phyloP scores from a whole-genome alignment of 2,113 vertebrate genomes.

The Rhipidura dahli region DNA sequence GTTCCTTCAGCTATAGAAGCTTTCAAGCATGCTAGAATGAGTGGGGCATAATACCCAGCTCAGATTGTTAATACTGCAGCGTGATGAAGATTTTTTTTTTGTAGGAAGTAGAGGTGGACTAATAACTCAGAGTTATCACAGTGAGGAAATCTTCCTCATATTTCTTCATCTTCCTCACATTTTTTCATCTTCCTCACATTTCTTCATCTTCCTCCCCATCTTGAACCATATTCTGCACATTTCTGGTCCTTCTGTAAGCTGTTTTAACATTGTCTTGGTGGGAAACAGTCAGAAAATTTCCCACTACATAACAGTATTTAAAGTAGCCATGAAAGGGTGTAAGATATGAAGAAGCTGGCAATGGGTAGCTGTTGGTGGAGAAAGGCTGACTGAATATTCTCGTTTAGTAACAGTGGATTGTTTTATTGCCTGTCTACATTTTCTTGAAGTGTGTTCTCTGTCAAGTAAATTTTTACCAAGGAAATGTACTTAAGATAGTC shows the following conservation, averaged over 20 bases:
- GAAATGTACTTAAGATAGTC: background rate
- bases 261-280: background rate
- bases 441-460: background rate
- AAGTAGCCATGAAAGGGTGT: background rate
- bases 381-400: background rate
- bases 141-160: background rate
- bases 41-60: background rate
- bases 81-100: background rate
- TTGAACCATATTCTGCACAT: background rate
- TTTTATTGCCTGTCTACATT: background rate
- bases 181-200: background rate
- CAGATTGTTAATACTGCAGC: background rate
- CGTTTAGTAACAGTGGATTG: fast-evolving
- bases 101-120: background rate
- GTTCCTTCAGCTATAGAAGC: background rate
- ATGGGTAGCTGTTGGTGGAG: background rate
- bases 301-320: background rate
- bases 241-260: background rate
- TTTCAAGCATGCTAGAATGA: background rate
- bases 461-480: background rate
- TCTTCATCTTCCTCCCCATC: background rate
- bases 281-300: background rate
- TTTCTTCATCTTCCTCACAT: background rate
- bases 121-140: background rate
- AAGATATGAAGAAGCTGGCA: background rate